These are phyloP conservation scores for Ethmia dodecea DNA, from an alignment of 2,888 invertebrate species.

Conservation along the genomic window DNA sequence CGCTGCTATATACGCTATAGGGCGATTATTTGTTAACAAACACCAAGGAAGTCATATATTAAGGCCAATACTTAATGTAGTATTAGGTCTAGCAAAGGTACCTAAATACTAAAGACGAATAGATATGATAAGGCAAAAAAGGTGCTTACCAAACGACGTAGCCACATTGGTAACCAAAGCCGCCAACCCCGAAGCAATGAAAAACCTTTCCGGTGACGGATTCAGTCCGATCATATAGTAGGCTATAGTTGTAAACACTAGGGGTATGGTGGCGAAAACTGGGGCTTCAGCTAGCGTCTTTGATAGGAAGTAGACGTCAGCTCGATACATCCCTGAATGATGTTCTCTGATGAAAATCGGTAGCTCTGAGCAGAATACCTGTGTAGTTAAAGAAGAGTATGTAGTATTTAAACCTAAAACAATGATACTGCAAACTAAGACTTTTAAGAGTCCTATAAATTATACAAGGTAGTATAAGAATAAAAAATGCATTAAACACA, in stretches of 20 bases:
- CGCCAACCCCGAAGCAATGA: slow-evolving; percentile 84
- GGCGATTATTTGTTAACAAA: no score
- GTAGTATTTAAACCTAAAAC: no score
- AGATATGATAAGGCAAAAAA: neutral
- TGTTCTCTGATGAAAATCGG: slow-evolving; percentile 94
- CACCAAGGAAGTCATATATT: no score
- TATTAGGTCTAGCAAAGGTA: no score
- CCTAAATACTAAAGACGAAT: no score
- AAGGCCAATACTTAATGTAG: no score
- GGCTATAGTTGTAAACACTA: slow-evolving; percentile 87
- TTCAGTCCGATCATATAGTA: slow-evolving; percentile 95
- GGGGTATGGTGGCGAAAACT: slow-evolving; percentile 88
- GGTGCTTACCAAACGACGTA: slow-evolving; percentile 87
- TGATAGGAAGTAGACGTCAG: slow-evolving; percentile 93
- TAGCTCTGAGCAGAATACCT: slow-evolving; percentile 94
- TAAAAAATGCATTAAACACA: no score
- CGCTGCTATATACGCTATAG: no score
- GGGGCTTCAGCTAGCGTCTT: slow-evolving; percentile 95
- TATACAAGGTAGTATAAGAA: no score
- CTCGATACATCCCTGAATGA: slow-evolving; percentile 92
- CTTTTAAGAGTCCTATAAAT: no score
- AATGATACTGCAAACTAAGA: no score
- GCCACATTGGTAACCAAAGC: slow-evolving; percentile 92
- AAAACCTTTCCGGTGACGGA: slow-evolving; percentile 82
- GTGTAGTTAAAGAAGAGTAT: no score